Conservation (phyloP, 2,113 vertebrate genomes). For the Protobothrops mucrosquamatus region DNA sequence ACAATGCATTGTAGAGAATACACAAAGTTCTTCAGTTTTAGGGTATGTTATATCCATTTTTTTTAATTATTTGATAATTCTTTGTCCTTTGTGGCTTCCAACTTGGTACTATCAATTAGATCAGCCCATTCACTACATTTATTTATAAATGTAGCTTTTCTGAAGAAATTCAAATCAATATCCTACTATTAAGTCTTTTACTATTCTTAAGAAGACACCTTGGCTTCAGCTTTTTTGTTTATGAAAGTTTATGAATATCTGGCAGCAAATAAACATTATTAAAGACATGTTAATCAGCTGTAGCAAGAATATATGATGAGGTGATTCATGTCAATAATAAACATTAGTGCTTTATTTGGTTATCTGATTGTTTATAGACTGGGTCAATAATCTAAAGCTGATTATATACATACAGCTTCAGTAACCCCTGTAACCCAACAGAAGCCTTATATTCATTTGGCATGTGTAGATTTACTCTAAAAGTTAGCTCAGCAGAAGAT, state of each 20-base stretch:
- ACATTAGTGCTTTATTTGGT: neutral
- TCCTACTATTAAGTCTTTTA: constrained; percentile 26
- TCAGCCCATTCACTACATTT: neutral
- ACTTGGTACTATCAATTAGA: neutral
- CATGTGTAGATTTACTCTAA: neutral
- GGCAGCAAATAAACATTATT: neutral
- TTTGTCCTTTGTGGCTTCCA: constrained; percentile 4
- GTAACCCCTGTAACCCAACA: neutral
- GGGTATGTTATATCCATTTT: neutral
- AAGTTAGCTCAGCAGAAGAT: neutral
- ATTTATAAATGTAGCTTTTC: constrained; percentile 5
- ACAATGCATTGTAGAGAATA: neutral
- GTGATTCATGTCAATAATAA: neutral
- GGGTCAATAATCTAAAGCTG: neutral
- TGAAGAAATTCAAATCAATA: neutral
- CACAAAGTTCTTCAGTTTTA: neutral
- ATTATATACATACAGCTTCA: neutral
- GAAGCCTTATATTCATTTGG: neutral
- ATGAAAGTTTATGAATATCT: accelerated
- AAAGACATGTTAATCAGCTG: neutral
- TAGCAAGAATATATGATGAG: neutral
- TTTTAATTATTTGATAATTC: neutral
- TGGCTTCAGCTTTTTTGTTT: constrained; percentile 25
- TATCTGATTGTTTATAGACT: neutral
- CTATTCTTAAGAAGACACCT: neutral